phyloP scores from a whole-genome alignment of 2,797 vertebrate genomes.

The Bucorvus abyssinicus region DNA sequence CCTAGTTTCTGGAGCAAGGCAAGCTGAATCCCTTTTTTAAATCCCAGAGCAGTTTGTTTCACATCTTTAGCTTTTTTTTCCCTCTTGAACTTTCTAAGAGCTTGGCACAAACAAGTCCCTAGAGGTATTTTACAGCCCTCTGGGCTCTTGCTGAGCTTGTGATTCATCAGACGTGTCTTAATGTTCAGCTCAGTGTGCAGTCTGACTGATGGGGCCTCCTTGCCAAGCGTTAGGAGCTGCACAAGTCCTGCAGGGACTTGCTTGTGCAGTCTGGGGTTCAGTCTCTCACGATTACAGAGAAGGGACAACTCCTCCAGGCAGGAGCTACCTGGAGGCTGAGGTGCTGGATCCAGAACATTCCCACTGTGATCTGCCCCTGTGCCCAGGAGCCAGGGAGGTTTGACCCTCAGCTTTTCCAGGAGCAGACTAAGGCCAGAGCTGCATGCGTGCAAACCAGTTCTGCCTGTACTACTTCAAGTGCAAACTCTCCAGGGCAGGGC shows the following conservation, averaged over 20 bases:
- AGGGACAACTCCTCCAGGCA: neutral
- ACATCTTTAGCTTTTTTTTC: neutral
- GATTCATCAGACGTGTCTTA: neutral
- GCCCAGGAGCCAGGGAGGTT: neutral
- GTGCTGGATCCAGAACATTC: neutral
- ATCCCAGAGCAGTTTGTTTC: neutral
- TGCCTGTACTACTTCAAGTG: neutral
- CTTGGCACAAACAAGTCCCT: neutral
- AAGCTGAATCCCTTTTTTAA: neutral
- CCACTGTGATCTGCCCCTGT: neutral
- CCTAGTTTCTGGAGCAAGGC: neutral
- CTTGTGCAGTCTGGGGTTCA: fast-evolving
- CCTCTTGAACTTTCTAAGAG: neutral
- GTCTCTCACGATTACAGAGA: neutral
- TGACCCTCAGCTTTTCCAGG: neutral
- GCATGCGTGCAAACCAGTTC: neutral
- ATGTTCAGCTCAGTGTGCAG: neutral
- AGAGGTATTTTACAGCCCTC: neutral
- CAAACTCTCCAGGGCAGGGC: neutral
- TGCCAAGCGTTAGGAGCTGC: neutral
- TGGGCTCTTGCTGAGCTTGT: neutral
- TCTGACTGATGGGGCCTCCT: neutral
- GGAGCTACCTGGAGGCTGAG: neutral
- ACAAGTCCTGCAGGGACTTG: neutral
- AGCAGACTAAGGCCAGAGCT: neutral